phyloP scores from a whole-genome alignment of 1,140 invertebrate species.

The Drosophila sechellia region DNA sequence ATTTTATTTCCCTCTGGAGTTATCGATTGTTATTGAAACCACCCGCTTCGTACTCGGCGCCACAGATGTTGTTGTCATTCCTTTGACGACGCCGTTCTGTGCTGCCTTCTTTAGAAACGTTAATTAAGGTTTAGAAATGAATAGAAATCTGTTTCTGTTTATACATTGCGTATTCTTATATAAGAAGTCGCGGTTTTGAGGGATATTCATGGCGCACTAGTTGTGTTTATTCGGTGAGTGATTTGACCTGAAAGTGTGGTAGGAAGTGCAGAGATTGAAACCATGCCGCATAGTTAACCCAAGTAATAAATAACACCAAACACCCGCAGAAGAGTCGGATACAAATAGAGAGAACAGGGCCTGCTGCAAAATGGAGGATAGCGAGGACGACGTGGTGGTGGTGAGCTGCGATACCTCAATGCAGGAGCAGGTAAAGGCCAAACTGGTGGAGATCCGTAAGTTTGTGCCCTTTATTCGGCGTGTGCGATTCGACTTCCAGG shows the following conservation, averaged over 20 bases:
- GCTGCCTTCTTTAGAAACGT: not conserved
- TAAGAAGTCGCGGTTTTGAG: not conserved
- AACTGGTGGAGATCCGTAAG: conserved; percentile 23
- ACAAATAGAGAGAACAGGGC: not conserved
- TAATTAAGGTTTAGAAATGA: not conserved
- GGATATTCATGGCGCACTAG: not conserved
- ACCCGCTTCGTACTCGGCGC: conserved; percentile 9
- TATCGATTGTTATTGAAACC: conserved; percentile 2
- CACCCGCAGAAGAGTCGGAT: conserved; percentile 2
- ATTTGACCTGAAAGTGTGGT: not conserved
- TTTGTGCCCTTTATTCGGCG: conserved; percentile 42
- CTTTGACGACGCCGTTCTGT: conserved; percentile 10
- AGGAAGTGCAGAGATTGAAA: not conserved
- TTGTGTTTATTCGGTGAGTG: not conserved
- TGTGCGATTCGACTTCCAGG: conserved; percentile 13
- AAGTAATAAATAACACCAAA: not conserved
- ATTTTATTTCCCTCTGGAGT: too few species aligned
- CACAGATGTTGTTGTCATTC: conserved; percentile 15
- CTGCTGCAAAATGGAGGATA: conserved; percentile 23
- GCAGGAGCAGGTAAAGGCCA: not conserved
- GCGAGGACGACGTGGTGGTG: not conserved
- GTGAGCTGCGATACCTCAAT: not conserved
- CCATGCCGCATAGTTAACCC: not conserved
- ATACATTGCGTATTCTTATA: too few species aligned
- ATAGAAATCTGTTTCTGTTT: not conserved